These are phyloP conservation scores for Festucalex cinctus DNA, from an alignment of 2,113 vertebrate genomes.

Conservation along the genomic window DNA sequence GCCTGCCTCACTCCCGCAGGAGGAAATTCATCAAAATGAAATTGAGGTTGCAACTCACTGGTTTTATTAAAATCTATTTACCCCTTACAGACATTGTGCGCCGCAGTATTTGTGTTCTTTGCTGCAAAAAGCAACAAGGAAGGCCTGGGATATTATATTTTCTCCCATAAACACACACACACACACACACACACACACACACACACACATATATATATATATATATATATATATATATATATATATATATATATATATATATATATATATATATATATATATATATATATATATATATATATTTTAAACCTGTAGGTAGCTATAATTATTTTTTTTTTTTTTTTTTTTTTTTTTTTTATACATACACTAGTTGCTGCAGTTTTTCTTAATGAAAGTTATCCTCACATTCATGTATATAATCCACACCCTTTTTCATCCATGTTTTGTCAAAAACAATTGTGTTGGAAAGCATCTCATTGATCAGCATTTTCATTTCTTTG, in stretches of 20 bases:
- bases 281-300: too few relatives aligned
- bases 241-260: too few relatives aligned
- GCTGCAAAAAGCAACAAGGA: slow-evolving; percentile 47
- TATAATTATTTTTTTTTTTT: too few relatives aligned
- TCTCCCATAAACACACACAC: not conserved
- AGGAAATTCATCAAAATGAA: slow-evolving; percentile 96
- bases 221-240: not conserved
- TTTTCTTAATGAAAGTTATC: not conserved
- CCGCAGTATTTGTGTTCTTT: slow-evolving; percentile 37
- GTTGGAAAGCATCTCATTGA: not conserved
- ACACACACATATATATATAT: not conserved
- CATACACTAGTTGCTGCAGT: not conserved
- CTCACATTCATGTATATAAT: not conserved
- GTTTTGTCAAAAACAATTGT: not conserved
- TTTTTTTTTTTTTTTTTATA: not conserved
- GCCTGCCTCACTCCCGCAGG: slow-evolving; percentile 82
- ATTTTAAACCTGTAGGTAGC: too few relatives aligned
- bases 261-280: too few relatives aligned
- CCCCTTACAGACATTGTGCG: slow-evolving; percentile 55
- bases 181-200: too few relatives aligned
- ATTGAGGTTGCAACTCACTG: slow-evolving; percentile 98
- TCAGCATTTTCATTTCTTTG: not conserved
- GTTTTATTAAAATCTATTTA: slow-evolving; percentile 97
- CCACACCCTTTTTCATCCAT: not conserved
- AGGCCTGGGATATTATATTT: slow-evolving; percentile 27